Evolutionary conservation across 2,797 vertebrate species (phyloP).

Genomic region (Pangasius krempfi): DNA sequence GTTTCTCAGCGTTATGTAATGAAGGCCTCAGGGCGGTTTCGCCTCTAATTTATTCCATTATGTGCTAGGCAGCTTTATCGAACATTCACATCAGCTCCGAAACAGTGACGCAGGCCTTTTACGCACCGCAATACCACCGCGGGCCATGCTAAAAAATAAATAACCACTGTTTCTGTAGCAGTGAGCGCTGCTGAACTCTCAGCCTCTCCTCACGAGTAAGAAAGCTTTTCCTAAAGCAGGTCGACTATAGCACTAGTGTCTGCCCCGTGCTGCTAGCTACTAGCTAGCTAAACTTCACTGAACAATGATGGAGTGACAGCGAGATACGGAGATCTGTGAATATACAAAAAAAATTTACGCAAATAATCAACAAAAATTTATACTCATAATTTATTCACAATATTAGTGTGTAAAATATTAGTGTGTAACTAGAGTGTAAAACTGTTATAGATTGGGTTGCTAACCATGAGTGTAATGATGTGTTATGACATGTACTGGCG

Average conservation of each 20-base stretch:
- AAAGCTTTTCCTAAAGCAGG: not conserved
- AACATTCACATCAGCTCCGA: not conserved
- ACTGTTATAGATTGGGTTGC: not conserved
- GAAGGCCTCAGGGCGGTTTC: not conserved
- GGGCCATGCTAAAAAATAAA: not conserved
- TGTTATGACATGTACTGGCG: no score
- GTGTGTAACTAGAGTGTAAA: no score
- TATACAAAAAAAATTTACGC: not conserved
- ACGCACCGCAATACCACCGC: not conserved
- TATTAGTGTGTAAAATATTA: no score
- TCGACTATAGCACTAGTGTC: not conserved
- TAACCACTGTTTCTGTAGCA: not conserved
- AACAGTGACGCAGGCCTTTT: not conserved
- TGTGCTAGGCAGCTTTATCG: slow-evolving; percentile 6
- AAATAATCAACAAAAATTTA: not conserved
- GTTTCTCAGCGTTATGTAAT: slow-evolving; percentile 10
- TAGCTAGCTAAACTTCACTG: not conserved
- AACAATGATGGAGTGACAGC: not conserved
- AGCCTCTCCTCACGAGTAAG: not conserved
- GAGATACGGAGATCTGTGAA: not conserved
- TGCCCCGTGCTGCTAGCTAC: not conserved
- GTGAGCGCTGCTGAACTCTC: not conserved
- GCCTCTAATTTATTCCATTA: slow-evolving; percentile 25
- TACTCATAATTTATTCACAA: not conserved
- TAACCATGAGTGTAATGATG: no score